phyloP scores from a whole-genome alignment of 2,113 vertebrate genomes.

The Fregetta grallaria region DNA sequence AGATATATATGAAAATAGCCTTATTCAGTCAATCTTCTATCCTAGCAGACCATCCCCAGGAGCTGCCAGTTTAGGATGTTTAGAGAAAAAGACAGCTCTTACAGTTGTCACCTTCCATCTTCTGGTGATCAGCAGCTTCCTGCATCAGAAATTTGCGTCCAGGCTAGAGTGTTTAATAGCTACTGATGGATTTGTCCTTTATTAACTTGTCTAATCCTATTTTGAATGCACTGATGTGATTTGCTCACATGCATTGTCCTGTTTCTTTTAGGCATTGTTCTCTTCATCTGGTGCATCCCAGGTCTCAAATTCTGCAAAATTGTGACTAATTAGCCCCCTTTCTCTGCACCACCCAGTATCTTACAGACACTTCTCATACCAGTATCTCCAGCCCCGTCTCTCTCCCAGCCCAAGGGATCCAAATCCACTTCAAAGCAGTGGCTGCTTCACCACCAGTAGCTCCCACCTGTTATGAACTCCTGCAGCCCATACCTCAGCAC shows the following conservation, averaged over 20 bases:
- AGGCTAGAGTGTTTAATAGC: neutral
- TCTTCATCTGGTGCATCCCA: neutral
- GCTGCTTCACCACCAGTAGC: neutral
- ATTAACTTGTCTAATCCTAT: too few species aligned
- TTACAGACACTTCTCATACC: rapidly evolving
- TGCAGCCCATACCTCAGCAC: neutral
- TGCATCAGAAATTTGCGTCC: neutral
- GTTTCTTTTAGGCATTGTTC: neutral
- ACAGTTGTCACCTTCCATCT: neutral
- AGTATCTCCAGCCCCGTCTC: rapidly evolving
- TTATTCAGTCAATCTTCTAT: neutral
- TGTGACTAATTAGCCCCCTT: neutral
- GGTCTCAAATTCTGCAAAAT: neutral
- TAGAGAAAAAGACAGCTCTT: neutral
- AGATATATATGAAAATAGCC: neutral
- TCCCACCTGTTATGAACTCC: neutral
- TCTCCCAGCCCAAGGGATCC: neutral
- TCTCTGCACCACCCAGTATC: neutral
- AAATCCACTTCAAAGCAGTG: neutral
- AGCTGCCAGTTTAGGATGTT: neutral
- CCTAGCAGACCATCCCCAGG: neutral
- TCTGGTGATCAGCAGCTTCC: neutral
- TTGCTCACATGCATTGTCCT: neutral
- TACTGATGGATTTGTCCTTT: neutral
- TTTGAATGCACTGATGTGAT: neutral